Evolutionary conservation across 1,140 invertebrate genomes (phyloP), one percentile per base, ranked within the genome.

Genomic region (Piezodorus guildinii): DNA sequence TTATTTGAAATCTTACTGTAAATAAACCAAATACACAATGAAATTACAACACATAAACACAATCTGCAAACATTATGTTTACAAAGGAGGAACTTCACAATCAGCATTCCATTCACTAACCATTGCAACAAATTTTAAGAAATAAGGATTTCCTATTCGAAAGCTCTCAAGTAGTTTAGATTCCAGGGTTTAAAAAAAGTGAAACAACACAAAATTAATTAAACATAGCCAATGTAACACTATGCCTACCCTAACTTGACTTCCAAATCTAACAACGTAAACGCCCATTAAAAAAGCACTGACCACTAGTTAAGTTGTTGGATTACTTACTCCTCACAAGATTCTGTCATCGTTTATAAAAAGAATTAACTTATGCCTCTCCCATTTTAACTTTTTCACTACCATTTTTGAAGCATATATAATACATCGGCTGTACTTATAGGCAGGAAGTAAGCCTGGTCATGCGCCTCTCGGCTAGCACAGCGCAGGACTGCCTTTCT

Each of bases 361-460:
- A 68, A 71, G 71, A 69, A 73, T 72, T 68, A 71, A 69, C 72
- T 74, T 75, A 77, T 72, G 75, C 73, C 69, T 74, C 72, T 69
- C 71, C 74, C 73, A 74, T 74, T 73, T 72, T 73, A 67, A 72
- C 68, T 71, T 73, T 73, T 69, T 75, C 70, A 73, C 74, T 74
- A 75, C 71, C 76, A 78, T 78, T 77, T 76, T 78, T 70, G 72
- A 75, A 68, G 72, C 73, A 74, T 76, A 73, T 75, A 75, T 73
- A 74, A 76, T 72, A 75, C 76, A 78, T 77, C 44, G 63, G 63
- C 66, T 64, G 54, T 52, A 59, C 63, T 64, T 69, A 65, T 62
- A 68, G 65, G 65, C 67, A 68, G 67, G 67, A 68, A 68, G 67
- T 68, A 59, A 64, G 62, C 63, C 65, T 51, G 52, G 65, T 62